Evolutionary conservation across 2,888 invertebrate genomes (phyloP).

Genomic region (Sphecodes monilicornis): DNA sequence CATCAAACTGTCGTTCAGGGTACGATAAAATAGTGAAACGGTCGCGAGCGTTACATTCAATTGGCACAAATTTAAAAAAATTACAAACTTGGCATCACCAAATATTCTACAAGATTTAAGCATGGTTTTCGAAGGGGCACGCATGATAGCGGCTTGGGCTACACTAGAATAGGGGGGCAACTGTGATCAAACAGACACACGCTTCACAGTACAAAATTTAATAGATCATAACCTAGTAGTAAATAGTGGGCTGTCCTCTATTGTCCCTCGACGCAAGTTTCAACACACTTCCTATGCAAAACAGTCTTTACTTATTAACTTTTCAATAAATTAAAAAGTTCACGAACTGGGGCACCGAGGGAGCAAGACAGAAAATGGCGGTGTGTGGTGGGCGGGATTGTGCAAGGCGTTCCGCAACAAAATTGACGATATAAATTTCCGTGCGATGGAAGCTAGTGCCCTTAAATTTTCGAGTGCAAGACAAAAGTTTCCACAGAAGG

Average conservation of each 20-base stretch:
- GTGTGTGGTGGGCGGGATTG: background rate
- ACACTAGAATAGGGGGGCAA: background rate
- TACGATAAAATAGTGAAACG: too few relatives aligned
- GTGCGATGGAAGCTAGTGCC: constrained; percentile 14
- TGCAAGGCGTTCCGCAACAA: background rate
- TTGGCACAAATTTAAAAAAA: too few relatives aligned
- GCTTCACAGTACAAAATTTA: too few relatives aligned
- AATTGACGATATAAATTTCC: background rate
- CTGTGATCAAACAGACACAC: too few relatives aligned
- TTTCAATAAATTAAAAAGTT: background rate
- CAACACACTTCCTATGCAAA: background rate
- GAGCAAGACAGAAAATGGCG: background rate
- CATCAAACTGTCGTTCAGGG: background rate
- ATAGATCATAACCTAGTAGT: too few relatives aligned
- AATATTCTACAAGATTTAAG: background rate
- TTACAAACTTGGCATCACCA: too few relatives aligned
- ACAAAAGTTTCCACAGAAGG: constrained; percentile 60
- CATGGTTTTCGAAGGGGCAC: background rate
- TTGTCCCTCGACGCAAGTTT: background rate
- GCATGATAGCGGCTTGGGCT: background rate
- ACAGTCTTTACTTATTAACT: background rate
- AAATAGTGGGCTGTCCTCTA: background rate
- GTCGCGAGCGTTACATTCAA: too few relatives aligned
- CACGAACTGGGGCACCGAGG: background rate
- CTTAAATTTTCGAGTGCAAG: constrained; percentile 67